Evolutionary conservation across 2,888 invertebrate species (phyloP), one percentile per base, ranked within the genome.

Genomic region (Trichogramma dendrolimi): DNA sequence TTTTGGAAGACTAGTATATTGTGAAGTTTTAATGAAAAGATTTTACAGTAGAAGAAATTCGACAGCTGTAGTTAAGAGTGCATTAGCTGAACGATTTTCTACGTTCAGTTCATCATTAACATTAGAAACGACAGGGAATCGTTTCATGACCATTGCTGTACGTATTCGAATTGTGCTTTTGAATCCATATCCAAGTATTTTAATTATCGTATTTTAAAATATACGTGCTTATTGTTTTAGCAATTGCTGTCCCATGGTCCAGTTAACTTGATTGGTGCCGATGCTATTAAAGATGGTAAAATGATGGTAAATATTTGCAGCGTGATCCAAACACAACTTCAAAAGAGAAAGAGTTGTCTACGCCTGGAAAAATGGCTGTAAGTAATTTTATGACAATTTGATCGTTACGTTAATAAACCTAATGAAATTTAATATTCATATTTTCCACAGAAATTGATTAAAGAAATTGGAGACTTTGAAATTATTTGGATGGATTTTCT

Each of bases 401-500:
- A 10, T 58, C 50, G 3, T 10, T 47, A 38, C 40, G 42, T 58
- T 47, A 38, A n/a, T n/a, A n/a, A n/a, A n/a, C n/a, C n/a, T n/a
- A n/a, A n/a, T n/a, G n/a, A n/a, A n/a, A n/a, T 56, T 10, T 5
- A 44, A 58, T 55, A 51, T 38, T 59, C 44, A 44, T 51, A 48
- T 61, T n/a, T n/a, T n/a, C n/a, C n/a, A 6, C 75, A 92, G 91
- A 88, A 86, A 81, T 97, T 97, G 97, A 94, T 97, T 64, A 92
- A 94, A 72, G 94, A 96, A 75, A 96, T 96, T 75, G 89, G 92
- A 75, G 96, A 97, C 4, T 84, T 98, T 65, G 94, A 95, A 76
- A 96, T 97, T 72, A 96, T 97, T 11, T 83, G 97, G 68, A 85
- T 94, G 49, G 97, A 98, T 80, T 96, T 96, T 5, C 83, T 98